Base-by-base conservation (phyloP, 1,140 invertebrate species). In the Conus betulinus region DNA sequence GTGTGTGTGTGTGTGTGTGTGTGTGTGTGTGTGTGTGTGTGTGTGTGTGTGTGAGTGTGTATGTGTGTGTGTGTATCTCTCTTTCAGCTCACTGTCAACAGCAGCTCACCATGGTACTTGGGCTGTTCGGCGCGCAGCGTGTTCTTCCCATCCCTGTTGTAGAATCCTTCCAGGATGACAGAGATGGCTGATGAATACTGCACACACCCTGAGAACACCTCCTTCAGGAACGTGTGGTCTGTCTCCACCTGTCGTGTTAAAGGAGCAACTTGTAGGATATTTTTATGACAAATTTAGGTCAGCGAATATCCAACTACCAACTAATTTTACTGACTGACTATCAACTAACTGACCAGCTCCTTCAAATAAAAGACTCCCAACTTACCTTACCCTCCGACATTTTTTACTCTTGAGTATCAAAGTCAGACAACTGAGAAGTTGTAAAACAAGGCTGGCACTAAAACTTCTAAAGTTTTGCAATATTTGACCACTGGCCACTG, bases 181-280 rank as follows among this genome's bases (percentile, higher is more conserved):
- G 90, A 86, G 87, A 95, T 91, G 71, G 95, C 78, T 60, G 88
- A 83, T 15, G 78, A 82, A 89, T 94, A 94, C 13, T 93, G 84
- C 23, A 94, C 90, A 91, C 93, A 94, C 6, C 94, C 94, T 63
- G 93, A 93, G 87, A 95, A 95, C 23, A 95, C 94, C 89, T 95
- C 94, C 63, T 90, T 91, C 17, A 95, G 90, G 89, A 95, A 95
- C 3, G 90, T 92, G 55, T 92, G 88, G 87, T 94, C 94, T 89
- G 88, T 89, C 78, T 93, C 93, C 89, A 84, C 93, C 89, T 85
- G 51, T 8, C 25, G 11, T 39, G 0, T 11, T 8, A 15, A 60
- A 60, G 57, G 57, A 60, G 3, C 39, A 39, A 39, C 39, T 39
- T 39, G 39, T 39, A 39, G 39, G 39, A 39, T 3, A 39, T 39